Base-by-base conservation (phyloP, 1,140 invertebrate genomes). In the Drosophila leontia region DNA sequence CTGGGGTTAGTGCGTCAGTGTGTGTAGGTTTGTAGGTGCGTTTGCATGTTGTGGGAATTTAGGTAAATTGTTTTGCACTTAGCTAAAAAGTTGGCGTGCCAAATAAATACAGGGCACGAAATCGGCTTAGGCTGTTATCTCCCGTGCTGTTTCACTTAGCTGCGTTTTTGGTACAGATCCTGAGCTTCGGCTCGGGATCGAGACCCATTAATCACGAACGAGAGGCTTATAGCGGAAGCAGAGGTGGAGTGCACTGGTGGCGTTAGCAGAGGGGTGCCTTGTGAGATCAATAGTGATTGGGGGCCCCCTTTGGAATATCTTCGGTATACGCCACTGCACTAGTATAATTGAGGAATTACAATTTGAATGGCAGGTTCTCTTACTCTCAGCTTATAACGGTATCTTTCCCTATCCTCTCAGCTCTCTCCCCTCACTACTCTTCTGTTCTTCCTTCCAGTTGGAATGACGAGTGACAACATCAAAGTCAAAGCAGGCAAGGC, bases 1-100 rank as follows among this genome's bases (percentile, higher is more conserved):
- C 8, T 50, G 50, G 17, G 23, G 45, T 23, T 37, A 35, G 71
- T 76, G 60, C 41, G 60, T 48, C n/a, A 37, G 55, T 50, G 39
- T 47, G 4, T 17, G 0, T 34, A 12, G 9, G 58, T 41, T 45
- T 45, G 65, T 56, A 29, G 48, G 37, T 61, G 61, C 55, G 44
- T 47, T 64, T 35, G 45, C 59, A 35, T 48, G 74, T 57, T 79
- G 71, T 44, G 77, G 58, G 74, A 74, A 85, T 84, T 88, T 88
- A 71, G 85, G 85, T 90, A 88, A 90, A 88, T 90, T 90, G 85
- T 90, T 88, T 88, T 88, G 86, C 85, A 88, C 85, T 88, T 88
- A 90, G 85, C 85, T 85, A 75, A 85, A 74, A 90, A 88, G 85
- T 88, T 90, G 85, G 63, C 63, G 67, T 68, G 74, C 63, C 75